A percentile compares a stretch with the other conserved stretches of the same genome.
Evolutionary conservation across 2,797 vertebrate genomes (phyloP).

Genomic region (Prunella strophiata): DNA sequence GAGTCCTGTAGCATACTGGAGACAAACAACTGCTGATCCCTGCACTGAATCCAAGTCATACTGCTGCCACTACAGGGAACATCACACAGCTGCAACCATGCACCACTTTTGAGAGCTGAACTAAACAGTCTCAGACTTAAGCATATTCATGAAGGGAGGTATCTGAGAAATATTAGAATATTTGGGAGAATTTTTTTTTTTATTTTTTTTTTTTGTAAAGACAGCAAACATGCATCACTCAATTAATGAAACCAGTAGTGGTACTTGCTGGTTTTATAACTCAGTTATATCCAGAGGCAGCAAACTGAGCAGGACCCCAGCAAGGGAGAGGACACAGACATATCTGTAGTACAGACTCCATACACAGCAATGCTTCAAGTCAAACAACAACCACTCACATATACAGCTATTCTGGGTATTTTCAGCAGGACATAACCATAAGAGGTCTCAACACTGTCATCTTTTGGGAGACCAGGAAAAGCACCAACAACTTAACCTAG

Average conservation of each 20-base stretch:
- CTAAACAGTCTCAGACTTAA: neutral
- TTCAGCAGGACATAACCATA: neutral
- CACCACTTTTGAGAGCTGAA: neutral
- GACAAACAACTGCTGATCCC: neutral
- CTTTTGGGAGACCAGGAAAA: neutral
- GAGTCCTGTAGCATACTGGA: neutral
- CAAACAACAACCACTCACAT: neutral
- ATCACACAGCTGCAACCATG: neutral
- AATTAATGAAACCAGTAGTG: neutral
- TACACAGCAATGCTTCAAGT: neutral
- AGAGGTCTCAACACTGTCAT: neutral
- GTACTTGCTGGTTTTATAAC: neutral
- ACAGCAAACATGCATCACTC: neutral
- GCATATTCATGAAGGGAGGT: neutral
- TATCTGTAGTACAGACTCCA: neutral
- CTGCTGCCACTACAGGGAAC: neutral
- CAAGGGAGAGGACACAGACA: neutral
- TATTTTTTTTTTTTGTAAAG: neutral
- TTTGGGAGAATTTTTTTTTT: neutral
- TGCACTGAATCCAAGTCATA: rapidly evolving
- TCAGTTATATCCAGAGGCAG: neutral
- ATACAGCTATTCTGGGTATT: neutral
- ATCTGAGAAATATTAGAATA: neutral
- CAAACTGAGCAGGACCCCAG: neutral
- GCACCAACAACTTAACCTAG: neutral